These are phyloP conservation scores for Drosophila simulans DNA, from an alignment of 1,140 invertebrate species.

Conservation along the genomic window DNA sequence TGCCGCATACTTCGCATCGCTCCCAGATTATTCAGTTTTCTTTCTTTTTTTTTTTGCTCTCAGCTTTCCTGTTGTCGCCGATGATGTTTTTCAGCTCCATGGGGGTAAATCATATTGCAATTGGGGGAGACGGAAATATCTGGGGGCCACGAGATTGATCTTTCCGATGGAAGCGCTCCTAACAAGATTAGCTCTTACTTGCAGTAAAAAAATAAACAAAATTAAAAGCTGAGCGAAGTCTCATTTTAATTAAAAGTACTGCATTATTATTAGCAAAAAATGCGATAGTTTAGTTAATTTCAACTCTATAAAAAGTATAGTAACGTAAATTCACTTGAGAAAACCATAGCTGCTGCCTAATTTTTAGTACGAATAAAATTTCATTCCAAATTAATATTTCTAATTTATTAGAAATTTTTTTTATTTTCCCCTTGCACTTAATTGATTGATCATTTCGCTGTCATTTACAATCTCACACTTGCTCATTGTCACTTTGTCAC, in stretches of 20 bases:
- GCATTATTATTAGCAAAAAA: no score
- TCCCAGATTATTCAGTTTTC: constrained; percentile 67
- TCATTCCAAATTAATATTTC: not conserved
- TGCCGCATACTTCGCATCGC: constrained; percentile 65
- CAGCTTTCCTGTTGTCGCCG: not conserved
- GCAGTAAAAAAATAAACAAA: not conserved
- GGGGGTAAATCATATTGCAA: not conserved
- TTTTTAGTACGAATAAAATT: no score
- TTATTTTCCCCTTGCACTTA: not conserved
- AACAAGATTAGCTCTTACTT: not conserved
- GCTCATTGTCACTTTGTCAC: constrained; percentile 35
- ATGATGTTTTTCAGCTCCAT: constrained; percentile 1
- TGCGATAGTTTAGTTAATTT: no score
- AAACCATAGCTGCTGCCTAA: no score
- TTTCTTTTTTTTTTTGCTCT: constrained; percentile 25
- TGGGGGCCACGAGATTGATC: not conserved
- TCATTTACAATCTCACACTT: constrained; percentile 29
- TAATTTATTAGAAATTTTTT: not conserved
- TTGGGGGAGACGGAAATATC: not conserved
- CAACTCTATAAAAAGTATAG: not conserved
- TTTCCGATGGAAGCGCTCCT: not conserved
- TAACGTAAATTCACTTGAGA: no score
- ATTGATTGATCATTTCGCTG: constrained; percentile 22
- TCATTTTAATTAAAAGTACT: not conserved
- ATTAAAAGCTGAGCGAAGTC: no score